Conservation (phyloP, 2,797 vertebrate genomes). For the Girardinus metallicus region DNA sequence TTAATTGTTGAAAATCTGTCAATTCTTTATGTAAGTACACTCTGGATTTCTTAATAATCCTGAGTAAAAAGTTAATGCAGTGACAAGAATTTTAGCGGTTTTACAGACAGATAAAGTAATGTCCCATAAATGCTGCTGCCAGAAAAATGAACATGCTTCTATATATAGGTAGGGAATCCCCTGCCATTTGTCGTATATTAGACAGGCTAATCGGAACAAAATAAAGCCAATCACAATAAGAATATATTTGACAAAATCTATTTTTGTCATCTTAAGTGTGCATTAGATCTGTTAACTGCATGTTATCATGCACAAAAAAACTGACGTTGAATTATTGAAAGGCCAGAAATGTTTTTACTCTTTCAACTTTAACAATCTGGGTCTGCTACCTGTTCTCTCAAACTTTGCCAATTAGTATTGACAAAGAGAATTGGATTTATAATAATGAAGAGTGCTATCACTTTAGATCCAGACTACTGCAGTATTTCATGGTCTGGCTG, state of each 20-base stretch:
- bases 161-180: neutral
- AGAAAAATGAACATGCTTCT: neutral
- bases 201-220: neutral
- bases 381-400: conserved; percentile 52
- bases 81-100: neutral
- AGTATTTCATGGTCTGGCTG: conserved; percentile 81
- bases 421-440: conserved; percentile 70
- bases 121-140: neutral
- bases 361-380: conserved; percentile 54
- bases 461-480: conserved; percentile 69
- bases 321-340: conserved; percentile 10
- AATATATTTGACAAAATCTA: neutral
- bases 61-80: neutral
- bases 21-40: too few relatives aligned
- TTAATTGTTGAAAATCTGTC: too few relatives aligned
- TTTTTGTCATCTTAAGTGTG: neutral
- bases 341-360: conserved; percentile 16
- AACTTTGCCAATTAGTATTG: conserved; percentile 78
- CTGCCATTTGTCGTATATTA: neutral
- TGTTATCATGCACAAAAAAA: neutral
- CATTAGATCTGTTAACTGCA: neutral
- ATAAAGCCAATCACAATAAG: neutral
- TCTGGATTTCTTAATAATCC: too few relatives aligned
- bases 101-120: neutral
- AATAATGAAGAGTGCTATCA: conserved; percentile 74